A percentile compares a stretch with the other conserved stretches of the same genome.
Conservation (phyloP, 2,888 invertebrate species). For the Psococerastis gibbosa region DNA sequence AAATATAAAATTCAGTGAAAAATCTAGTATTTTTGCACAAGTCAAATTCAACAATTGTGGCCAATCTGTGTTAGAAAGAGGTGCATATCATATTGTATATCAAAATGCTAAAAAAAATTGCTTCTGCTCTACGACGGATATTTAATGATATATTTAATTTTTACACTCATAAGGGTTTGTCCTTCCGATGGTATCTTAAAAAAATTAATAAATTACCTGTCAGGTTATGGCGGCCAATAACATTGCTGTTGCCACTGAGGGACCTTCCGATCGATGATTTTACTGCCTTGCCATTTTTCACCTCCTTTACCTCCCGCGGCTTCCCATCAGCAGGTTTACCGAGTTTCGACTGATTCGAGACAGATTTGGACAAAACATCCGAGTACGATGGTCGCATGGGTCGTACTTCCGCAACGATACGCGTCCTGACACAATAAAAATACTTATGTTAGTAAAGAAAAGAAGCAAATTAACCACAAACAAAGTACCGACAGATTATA, state of each 20-base stretch:
- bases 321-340: conserved; percentile 20
- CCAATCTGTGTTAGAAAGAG: too few species aligned
- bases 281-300: conserved; percentile 13
- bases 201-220: conserved; percentile 3
- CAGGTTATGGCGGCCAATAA: background rate
- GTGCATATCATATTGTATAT: too few species aligned
- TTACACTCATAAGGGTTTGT: too few species aligned
- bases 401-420: conserved; percentile 60
- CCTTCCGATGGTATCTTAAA: conserved; percentile 9
- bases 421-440: conserved; percentile 29
- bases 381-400: conserved; percentile 76
- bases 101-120: background rate
- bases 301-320: conserved; percentile 13
- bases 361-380: conserved; percentile 55
- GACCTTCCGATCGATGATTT: conserved; percentile 26
- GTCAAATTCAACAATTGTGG: too few species aligned
- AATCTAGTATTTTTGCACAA: background rate
- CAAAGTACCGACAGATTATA: too few species aligned
- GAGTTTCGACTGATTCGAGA: conserved; percentile 22
- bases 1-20: background rate
- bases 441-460: too few species aligned
- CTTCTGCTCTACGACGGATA: conserved; percentile 14
- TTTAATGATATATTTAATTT: too few species aligned
- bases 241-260: conserved; percentile 4
- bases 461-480: too few species aligned